These are phyloP conservation scores for Micronisus gabar DNA, from an alignment of 2,113 vertebrate genomes.

Conservation along the genomic window DNA sequence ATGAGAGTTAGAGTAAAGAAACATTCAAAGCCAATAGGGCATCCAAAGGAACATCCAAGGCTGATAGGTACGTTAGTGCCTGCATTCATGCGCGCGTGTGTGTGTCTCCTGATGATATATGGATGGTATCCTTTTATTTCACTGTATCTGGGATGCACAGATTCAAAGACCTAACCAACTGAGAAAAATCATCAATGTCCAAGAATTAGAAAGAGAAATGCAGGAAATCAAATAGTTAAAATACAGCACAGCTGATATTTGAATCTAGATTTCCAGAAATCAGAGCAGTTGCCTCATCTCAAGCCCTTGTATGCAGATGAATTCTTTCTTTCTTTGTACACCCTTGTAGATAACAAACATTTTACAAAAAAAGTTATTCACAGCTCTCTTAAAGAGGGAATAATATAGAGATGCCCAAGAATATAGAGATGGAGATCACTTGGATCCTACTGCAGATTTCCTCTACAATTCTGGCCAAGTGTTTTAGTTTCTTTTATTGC, in stretches of 20 bases:
- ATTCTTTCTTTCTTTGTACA: background rate
- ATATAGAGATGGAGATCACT: background rate
- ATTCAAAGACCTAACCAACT: background rate
- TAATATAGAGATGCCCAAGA: background rate
- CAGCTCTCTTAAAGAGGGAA: background rate
- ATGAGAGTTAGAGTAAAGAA: too few relatives aligned
- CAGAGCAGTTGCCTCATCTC: background rate
- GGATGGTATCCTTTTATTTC: background rate
- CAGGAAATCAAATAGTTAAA: background rate
- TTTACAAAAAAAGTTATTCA: background rate
- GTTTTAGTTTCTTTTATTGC: background rate
- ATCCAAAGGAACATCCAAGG: background rate
- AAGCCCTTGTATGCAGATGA: background rate
- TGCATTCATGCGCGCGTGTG: background rate
- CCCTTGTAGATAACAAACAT: background rate
- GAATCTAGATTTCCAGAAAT: background rate
- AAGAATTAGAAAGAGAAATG: background rate
- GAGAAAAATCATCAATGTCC: background rate
- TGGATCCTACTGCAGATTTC: background rate
- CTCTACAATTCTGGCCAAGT: background rate
- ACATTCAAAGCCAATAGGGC: background rate
- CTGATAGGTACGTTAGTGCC: background rate
- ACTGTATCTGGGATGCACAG: background rate
- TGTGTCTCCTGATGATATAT: background rate
- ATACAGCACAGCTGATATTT: background rate